Evolutionary conservation across 2,797 vertebrate genomes (phyloP), one percentile per base, ranked within the genome.

Genomic region (Sebastes oblongus): DNA sequence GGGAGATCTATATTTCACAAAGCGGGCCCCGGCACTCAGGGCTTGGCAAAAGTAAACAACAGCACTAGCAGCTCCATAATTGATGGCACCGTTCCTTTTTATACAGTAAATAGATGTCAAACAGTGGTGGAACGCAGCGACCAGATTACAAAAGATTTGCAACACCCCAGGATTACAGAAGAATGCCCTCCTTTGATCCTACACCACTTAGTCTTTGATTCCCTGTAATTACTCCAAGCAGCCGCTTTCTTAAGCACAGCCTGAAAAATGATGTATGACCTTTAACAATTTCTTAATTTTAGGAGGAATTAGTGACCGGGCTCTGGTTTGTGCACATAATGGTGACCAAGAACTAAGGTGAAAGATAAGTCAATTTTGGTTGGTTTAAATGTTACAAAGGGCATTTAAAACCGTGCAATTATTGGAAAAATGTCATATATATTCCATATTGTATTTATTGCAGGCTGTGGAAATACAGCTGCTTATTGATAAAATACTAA

Each of bases 81-180:
- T 92, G 92, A 95, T 95, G 91, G 91, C 90, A 90, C 82, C 83
- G 74, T 87, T 93, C 77, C 88, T 90, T 95, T 93, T 94, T 84
- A 95, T 95, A 95, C 93, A 94, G 95, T 95, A 94, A 94, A 94
- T 93, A 87, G 86, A 94, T 93, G 94, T 95, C 94, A 95, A 95
- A 95, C 89, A 92, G 88, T 90, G 92, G 91, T 79, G 93, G 92
- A 92, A 89, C 90, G 71, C 86, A 82, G 87, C 80, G 62, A 81
- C 88, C 83, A 94, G 93, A 95, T 95, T 94, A 95, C 88, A 89
- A 87, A 94, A 94, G 94, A 95, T 95, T 94, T 94, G 95, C 93
- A 93, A 94, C 93, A 93, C 88, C 88, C 84, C 84, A 78, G 94
- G 94, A 95, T 96, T 95, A 94, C 85, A 77, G 86, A 93, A 93